These are phyloP conservation scores for Tangachromis dhanisi DNA, from an alignment of 2,113 vertebrate genomes.

Conservation along the genomic window DNA sequence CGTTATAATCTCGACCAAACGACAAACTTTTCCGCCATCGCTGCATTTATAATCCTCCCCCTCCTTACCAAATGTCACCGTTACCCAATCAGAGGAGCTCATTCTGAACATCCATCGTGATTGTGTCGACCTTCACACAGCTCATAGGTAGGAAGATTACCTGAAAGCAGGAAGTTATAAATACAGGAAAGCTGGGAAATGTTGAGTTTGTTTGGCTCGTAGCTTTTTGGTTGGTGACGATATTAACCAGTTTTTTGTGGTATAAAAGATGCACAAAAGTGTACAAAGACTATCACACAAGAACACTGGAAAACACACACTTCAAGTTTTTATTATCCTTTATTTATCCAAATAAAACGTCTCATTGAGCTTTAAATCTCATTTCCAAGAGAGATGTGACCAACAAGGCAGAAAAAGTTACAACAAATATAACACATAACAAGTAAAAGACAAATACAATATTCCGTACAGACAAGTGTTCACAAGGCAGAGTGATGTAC, in stretches of 20 bases:
- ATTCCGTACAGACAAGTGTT: not conserved
- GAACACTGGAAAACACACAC: not conserved
- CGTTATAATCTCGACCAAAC: constrained; percentile 16
- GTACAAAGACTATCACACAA: not conserved
- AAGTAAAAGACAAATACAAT: not conserved
- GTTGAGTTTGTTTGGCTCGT: not conserved
- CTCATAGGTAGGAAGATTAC: not conserved
- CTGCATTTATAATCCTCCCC: constrained; percentile 39
- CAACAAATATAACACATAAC: not conserved
- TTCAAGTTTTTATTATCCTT: not conserved
- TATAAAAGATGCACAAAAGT: not conserved
- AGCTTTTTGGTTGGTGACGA: not conserved
- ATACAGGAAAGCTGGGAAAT: not conserved
- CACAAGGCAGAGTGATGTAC: not conserved
- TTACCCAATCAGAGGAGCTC: constrained; percentile 18
- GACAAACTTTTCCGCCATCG: not conserved
- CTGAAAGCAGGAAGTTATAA: not conserved
- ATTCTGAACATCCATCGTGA: not conserved
- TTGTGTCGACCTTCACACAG: not conserved
- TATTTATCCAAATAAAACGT: not conserved
- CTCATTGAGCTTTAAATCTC: not conserved
- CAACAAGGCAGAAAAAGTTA: not conserved
- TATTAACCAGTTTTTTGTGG: not conserved
- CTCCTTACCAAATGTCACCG: constrained; percentile 8
- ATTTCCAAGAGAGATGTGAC: not conserved